Conservation (phyloP, 2,113 vertebrate species). For the Mustelus asterias region DNA sequence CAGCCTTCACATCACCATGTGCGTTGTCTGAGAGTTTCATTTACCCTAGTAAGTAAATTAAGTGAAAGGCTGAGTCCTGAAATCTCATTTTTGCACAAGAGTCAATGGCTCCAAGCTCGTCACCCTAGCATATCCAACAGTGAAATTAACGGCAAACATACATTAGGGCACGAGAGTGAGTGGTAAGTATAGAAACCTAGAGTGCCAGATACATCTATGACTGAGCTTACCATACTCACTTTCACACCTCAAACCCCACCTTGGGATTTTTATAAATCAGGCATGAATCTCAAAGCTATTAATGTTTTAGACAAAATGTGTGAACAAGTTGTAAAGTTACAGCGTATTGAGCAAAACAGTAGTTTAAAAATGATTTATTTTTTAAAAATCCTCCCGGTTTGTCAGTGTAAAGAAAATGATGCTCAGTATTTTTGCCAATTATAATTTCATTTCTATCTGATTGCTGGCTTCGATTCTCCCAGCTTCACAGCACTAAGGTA, state of each 20-base stretch:
- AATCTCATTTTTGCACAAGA: not conserved
- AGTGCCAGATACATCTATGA: not conserved
- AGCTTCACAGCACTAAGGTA: not conserved
- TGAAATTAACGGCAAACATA: not conserved
- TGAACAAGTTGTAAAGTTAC: not conserved
- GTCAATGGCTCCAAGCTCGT: not conserved
- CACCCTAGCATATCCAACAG: not conserved
- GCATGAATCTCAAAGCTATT: not conserved
- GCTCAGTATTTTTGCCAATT: not conserved
- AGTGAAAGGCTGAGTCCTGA: not conserved
- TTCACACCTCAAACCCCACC: not conserved
- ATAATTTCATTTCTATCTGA: not conserved
- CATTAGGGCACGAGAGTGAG: not conserved
- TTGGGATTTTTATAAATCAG: not conserved
- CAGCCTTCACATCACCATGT: not conserved
- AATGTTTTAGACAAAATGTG: not conserved
- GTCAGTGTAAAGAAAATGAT: not conserved
- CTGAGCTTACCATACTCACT: not conserved
- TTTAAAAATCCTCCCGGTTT: not conserved
- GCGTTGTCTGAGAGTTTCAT: not conserved
- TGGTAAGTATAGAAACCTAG: not conserved
- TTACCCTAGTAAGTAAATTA: not conserved
- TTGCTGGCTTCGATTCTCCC: not conserved
- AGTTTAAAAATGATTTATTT: not conserved
- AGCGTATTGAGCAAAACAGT: not conserved